Conservation (phyloP, 2,888 invertebrate genomes). For the Drosophila putrida region DNA sequence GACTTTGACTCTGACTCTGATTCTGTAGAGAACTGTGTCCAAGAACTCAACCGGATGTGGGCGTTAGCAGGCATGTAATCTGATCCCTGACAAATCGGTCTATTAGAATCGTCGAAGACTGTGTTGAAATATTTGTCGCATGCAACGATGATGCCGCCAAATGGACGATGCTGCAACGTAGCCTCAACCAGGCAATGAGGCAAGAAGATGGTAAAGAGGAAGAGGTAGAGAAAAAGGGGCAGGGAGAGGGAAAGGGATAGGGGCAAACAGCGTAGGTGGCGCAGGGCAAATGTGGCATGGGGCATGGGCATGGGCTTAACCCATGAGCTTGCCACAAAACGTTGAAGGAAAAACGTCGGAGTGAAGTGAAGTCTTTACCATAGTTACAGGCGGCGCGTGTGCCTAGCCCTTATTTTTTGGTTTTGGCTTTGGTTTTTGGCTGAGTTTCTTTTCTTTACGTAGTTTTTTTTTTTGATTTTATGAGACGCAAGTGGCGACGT, state of each 20-base stretch:
- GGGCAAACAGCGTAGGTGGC: slow-evolving; percentile 65
- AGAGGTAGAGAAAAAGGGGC: neutral
- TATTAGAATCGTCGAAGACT: slow-evolving; percentile 83
- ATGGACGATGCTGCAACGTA: slow-evolving; percentile 41
- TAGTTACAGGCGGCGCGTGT: slow-evolving; percentile 73
- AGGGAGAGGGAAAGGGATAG: neutral
- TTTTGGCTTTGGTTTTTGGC: slow-evolving; percentile 46
- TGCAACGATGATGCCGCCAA: slow-evolving; percentile 63
- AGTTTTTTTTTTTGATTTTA: slow-evolving; percentile 59
- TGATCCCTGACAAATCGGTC: slow-evolving; percentile 85
- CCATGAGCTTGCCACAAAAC: slow-evolving; percentile 47
- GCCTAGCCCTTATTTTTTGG: slow-evolving; percentile 78
- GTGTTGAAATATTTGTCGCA: slow-evolving; percentile 84
- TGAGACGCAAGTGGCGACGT: slow-evolving; percentile 82
- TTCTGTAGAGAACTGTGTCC: slow-evolving; percentile 36
- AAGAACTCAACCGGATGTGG: slow-evolving; percentile 79
- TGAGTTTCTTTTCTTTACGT: slow-evolving; percentile 33
- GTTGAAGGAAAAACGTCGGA: slow-evolving; percentile 31
- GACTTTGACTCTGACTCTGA: no score
- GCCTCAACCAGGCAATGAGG: neutral
- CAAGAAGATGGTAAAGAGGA: neutral
- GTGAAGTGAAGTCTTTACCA: slow-evolving; percentile 37
- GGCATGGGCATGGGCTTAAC: slow-evolving; percentile 48
- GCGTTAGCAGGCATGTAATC: slow-evolving; percentile 83
- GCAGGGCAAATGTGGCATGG: slow-evolving; percentile 63